phyloP scores from a whole-genome alignment of 2,797 vertebrate genomes.

The Etheostoma nigrum region DNA sequence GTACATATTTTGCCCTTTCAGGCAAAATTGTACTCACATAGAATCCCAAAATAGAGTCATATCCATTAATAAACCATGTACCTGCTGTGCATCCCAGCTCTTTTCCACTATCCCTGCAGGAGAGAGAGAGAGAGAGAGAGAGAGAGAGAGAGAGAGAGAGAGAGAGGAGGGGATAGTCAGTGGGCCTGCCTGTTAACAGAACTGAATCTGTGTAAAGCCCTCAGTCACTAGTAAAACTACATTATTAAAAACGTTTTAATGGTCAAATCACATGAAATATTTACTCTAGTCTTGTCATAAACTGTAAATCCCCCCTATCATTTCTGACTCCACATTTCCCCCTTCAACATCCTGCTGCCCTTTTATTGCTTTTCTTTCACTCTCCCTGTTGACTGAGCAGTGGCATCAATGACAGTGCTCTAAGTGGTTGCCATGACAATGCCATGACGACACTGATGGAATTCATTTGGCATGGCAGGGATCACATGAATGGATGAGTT shows the following conservation, averaged over 20 bases:
- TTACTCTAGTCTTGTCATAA: constrained; percentile 45
- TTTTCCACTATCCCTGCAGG: constrained; percentile 61
- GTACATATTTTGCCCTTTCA: constrained; percentile 50
- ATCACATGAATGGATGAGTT: constrained; percentile 60
- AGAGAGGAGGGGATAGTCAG: constrained; percentile 35
- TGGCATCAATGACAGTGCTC: constrained; percentile 63
- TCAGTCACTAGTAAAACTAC: constrained; percentile 39
- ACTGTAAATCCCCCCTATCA: constrained; percentile 17
- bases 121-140: constrained; percentile 16
- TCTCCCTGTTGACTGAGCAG: constrained; percentile 62
- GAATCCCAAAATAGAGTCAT: constrained; percentile 72
- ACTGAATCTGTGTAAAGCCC: constrained; percentile 43
- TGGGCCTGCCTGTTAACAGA: constrained; percentile 42
- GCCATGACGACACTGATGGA: constrained; percentile 77
- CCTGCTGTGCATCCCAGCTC: constrained; percentile 73
- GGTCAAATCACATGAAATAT: constrained; percentile 53
- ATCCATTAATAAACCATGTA: constrained; percentile 81
- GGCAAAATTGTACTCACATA: constrained; percentile 46
- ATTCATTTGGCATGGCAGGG: constrained; percentile 54
- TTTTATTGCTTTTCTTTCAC: constrained; percentile 23
- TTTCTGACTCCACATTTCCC: constrained; percentile 31
- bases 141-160: constrained; percentile 9
- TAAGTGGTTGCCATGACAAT: constrained; percentile 78
- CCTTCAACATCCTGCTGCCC: constrained; percentile 25
- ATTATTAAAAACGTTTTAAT: constrained; percentile 57